A percentile compares a stretch with the other conserved stretches of the same genome.
phyloP scores from a whole-genome alignment of 2,888 invertebrate species.

The Philhelius pedissequus region DNA sequence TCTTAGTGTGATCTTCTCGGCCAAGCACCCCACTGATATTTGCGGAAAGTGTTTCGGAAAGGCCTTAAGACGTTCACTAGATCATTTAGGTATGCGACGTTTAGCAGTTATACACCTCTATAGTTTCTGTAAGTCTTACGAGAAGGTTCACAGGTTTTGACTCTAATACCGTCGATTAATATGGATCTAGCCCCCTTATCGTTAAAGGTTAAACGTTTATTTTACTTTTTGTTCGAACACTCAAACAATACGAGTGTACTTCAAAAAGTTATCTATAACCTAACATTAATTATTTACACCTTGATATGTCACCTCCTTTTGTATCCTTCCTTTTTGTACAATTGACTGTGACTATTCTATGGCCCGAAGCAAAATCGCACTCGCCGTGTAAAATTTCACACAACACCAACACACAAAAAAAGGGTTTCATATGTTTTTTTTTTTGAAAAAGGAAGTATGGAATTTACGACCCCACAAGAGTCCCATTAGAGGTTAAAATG shows the following conservation, averaged over 20 bases:
- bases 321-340: not conserved
- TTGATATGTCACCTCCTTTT: not conserved
- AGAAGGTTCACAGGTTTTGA: too few relatives aligned
- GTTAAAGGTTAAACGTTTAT: not conserved
- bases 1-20: too few relatives aligned
- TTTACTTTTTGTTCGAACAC: not conserved
- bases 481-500: constrained; percentile 70
- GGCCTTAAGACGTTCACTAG: too few relatives aligned
- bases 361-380: constrained; percentile 20
- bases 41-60: too few relatives aligned
- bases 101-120: too few relatives aligned
- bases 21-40: too few relatives aligned
- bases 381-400: constrained; percentile 58
- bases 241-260: not conserved
- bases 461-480: constrained; percentile 72
- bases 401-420: constrained; percentile 51
- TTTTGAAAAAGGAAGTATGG: constrained; percentile 40
- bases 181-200: not conserved
- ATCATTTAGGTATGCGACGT: too few relatives aligned
- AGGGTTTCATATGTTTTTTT: constrained; percentile 1
- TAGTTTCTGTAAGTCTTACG: too few relatives aligned
- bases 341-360: not conserved
- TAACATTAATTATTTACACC: not conserved
- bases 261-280: not conserved
- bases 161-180: too few relatives aligned